phyloP scores from a whole-genome alignment of 30 jellyfish, hydroid and myxozoan genomes.

The Turritopsis rubra region DNA sequence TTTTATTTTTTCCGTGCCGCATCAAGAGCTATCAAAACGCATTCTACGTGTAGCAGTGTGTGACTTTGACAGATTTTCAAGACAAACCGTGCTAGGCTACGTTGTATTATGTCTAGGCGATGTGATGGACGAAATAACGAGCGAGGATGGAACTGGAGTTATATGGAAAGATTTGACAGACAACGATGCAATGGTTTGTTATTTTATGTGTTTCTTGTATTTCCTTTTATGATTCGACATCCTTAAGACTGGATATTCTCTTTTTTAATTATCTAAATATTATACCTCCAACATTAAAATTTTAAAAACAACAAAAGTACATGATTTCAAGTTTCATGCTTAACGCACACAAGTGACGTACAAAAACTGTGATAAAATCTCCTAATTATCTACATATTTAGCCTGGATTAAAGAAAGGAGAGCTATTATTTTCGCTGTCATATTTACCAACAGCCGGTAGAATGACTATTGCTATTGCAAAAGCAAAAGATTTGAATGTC shows the following conservation, averaged over 20 bases:
- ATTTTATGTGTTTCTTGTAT: not conserved
- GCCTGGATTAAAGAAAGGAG: slow-evolving; percentile 90
- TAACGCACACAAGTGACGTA: too few relatives aligned
- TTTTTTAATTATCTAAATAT: too few relatives aligned
- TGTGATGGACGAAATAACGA: slow-evolving; percentile 41
- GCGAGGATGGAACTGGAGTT: slow-evolving; percentile 75
- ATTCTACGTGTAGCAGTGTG: slow-evolving; percentile 62
- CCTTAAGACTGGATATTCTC: not conserved
- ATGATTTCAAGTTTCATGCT: too few relatives aligned
- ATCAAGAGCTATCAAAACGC: slow-evolving; percentile 48
- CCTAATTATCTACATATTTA: not conserved
- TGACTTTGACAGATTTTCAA: slow-evolving; percentile 81
- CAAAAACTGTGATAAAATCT: too few relatives aligned
- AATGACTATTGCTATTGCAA: slow-evolving; percentile 50
- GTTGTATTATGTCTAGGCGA: slow-evolving; percentile 65
- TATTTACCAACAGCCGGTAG: slow-evolving; percentile 91
- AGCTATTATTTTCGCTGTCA: slow-evolving; percentile 59
- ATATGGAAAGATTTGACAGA: slow-evolving; percentile 75
- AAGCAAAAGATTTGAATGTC: slow-evolving; percentile 58
- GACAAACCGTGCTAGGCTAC: slow-evolving; percentile 67
- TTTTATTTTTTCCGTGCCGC: slow-evolving; percentile 55
- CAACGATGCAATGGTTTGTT: slow-evolving; percentile 55
- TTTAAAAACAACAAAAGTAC: too few relatives aligned
- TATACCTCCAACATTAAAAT: too few relatives aligned
- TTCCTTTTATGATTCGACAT: not conserved